Percentiles rank a stretch among this genome's conserved stretches.
These are phyloP conservation scores for Amphiprion clarkii DNA, from an alignment of 2,797 vertebrate genomes.

Conservation along the genomic window DNA sequence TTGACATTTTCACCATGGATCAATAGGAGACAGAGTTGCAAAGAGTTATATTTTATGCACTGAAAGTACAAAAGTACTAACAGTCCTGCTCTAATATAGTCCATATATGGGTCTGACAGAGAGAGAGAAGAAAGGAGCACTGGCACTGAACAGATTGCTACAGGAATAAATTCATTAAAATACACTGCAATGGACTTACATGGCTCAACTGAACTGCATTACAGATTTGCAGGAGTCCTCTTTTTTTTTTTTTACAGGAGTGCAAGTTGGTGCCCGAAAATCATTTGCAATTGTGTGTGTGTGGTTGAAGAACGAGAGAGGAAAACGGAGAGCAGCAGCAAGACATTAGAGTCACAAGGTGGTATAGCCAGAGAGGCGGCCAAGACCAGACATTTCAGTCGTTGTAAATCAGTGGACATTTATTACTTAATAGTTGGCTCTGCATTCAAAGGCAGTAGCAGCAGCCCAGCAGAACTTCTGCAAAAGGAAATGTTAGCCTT, in stretches of 20 bases:
- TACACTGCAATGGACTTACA: slow-evolving; percentile 4
- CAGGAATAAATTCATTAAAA: slow-evolving; percentile 35
- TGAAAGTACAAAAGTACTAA: slow-evolving; percentile 18
- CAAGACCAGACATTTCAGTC: slow-evolving; percentile 53
- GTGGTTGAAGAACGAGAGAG: background rate
- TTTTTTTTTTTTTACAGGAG: background rate
- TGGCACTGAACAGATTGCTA: background rate
- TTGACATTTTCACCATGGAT: background rate
- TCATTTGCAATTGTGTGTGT: background rate
- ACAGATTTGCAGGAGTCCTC: slow-evolving; percentile 18
- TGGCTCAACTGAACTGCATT: slow-evolving; percentile 27
- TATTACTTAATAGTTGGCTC: slow-evolving; percentile 45
- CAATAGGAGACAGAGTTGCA: background rate
- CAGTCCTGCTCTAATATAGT: slow-evolving; percentile 22
- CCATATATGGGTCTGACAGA: slow-evolving; percentile 12
- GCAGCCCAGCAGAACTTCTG: slow-evolving; percentile 6
- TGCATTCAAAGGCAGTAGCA: slow-evolving; percentile 23
- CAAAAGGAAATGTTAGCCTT: slow-evolving; percentile 22
- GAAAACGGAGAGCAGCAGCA: background rate
- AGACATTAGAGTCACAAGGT: slow-evolving; percentile 26
- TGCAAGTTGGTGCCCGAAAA: slow-evolving; percentile 2
- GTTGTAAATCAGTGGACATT: slow-evolving; percentile 55
- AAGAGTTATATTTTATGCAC: slow-evolving; percentile 26
- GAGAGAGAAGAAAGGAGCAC: background rate
- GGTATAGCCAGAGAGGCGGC: slow-evolving; percentile 37